Evolutionary conservation across 2,888 invertebrate genomes (phyloP).

Genomic region (Coremacera marginata): DNA sequence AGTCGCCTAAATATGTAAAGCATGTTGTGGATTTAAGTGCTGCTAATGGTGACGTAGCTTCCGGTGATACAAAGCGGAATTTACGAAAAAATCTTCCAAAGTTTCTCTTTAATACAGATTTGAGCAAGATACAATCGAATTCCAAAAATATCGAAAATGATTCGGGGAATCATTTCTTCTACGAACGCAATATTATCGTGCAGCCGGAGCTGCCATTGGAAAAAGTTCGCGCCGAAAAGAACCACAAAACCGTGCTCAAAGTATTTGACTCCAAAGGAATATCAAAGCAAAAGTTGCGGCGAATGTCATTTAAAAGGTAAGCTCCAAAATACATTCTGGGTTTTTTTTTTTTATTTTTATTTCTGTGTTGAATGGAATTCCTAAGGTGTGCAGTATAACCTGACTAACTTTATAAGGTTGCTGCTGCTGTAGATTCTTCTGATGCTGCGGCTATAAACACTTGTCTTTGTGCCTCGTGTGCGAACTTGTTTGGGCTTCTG

Average conservation of each 20-base stretch:
- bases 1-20: conserved; percentile 48
- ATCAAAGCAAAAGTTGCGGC: conserved; percentile 50
- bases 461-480: conserved; percentile 5
- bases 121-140: conserved; percentile 63
- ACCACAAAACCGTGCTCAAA: conserved; percentile 51
- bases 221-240: conserved; percentile 52
- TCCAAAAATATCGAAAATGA: conserved; percentile 60
- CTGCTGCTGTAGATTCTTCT: no score
- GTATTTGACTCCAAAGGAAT: conserved; percentile 55
- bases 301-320: conserved; percentile 53
- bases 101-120: conserved; percentile 56
- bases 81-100: conserved; percentile 49
- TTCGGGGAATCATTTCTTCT: conserved; percentile 58
- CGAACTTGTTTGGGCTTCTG: background rate
- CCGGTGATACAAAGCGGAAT: conserved; percentile 49
- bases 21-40: conserved; percentile 45
- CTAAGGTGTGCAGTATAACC: background rate
- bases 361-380: background rate
- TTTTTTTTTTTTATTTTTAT: background rate
- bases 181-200: conserved; percentile 58
- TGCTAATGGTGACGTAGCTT: conserved; percentile 36
- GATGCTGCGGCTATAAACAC: background rate
- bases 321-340: background rate
- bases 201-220: conserved; percentile 52
- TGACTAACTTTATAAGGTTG: background rate